Base-by-base conservation (phyloP, 1,140 invertebrate genomes). In the Aphidius ervi region DNA sequence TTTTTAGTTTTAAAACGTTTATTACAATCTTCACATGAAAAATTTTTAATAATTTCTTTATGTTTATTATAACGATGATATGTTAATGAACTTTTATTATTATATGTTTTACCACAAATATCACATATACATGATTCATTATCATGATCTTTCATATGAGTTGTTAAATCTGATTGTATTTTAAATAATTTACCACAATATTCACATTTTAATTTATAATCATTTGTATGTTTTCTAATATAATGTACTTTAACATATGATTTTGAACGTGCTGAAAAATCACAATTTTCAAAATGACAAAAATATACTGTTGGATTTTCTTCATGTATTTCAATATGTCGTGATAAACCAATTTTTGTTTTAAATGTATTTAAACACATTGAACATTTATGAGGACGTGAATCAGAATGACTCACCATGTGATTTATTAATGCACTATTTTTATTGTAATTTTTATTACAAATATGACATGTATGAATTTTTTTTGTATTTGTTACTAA, bases 131-230 rank as follows among this genome's bases (percentile, higher is more conserved):
- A 80, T 40, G 74, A 75, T 58, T 79, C 75, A 5, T 73, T 70
- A 60, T 78, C 76, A 68, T 79, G 74, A 39, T 80, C 77, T 41
- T 77, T 81, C 62, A 82, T 68, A 67, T 84, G 83, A 3, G 75
- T 76, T 8, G 74, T 77, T 40, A 78, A 76, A 56, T 81, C 80
- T 1, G 72, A 75, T 31, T 79, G 73, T 0, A 81, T 74, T 61
- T 85, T 83, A 73, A 86, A 87, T 71, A 84, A 82, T 67, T 85
- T 84, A 16, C 84, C 83, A 73, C 86, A 87, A 46, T 82, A 64
- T 16, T 81, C 72, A 70, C 87, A 88, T 39, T 82, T 86, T 65
- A 79, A 86, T 56, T 81, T 79, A 55, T 73, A 78, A 6, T 75
- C 72, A 5, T 82, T 75, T 0, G 77, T 80, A 64, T 82, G 84